Evolutionary conservation across 2,888 invertebrate species (phyloP).

Genomic region (Drosophila barbarae): DNA sequence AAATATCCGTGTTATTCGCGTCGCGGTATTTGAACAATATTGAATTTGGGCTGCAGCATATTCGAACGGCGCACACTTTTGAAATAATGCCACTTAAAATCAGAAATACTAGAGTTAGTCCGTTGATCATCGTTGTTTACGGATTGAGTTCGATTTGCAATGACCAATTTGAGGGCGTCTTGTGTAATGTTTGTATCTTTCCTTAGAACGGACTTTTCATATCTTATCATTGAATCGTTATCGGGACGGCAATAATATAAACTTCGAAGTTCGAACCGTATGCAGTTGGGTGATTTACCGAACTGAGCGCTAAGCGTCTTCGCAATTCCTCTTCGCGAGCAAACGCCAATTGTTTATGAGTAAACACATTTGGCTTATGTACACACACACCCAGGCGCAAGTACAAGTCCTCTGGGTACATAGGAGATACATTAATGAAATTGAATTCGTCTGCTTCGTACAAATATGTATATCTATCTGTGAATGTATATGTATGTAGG

Average conservation of each 20-base stretch:
- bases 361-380: constrained; percentile 35
- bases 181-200: constrained; percentile 35
- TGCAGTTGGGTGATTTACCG: constrained; percentile 27
- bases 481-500: not conserved
- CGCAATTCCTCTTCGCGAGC: constrained; percentile 26
- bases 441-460: constrained; percentile 14
- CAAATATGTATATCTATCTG: constrained; percentile 4
- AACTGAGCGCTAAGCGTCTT: constrained; percentile 25
- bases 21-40: constrained; percentile 28
- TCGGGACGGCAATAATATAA: constrained; percentile 18
- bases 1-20: constrained; percentile 7
- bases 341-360: constrained; percentile 37
- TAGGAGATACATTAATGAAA: constrained; percentile 32
- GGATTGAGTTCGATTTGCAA: constrained; percentile 10
- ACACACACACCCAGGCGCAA: constrained; percentile 7
- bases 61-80: constrained; percentile 27
- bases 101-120: constrained; percentile 34
- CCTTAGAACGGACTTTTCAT: constrained; percentile 36
- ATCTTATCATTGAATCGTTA: constrained; percentile 37
- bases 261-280: constrained; percentile 34
- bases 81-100: constrained; percentile 43
- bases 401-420: constrained; percentile 16
- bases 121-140: constrained; percentile 40
- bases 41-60: constrained; percentile 46
- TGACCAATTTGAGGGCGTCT: constrained; percentile 25